These are phyloP conservation scores for Nyctalus aviator DNA, from an alignment of 2,797 vertebrate species.

Conservation along the genomic window DNA sequence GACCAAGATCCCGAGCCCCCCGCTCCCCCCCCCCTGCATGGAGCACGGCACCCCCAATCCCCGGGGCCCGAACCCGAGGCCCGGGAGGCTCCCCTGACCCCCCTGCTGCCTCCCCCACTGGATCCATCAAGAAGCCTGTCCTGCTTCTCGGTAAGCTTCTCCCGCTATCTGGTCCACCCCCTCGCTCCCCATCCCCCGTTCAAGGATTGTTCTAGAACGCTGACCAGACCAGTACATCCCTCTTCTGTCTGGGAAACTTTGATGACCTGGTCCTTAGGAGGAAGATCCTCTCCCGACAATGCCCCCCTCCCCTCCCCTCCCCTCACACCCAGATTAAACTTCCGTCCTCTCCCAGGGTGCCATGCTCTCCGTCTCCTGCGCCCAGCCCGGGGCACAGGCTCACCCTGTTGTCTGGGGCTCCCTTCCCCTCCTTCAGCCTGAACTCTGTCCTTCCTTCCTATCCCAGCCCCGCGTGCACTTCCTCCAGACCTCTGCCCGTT, in stretches of 20 bases:
- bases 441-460: not conserved
- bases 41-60: not conserved
- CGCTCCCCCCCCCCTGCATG: not conserved
- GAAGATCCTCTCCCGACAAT: not conserved
- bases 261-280: not conserved
- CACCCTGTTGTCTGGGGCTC: not conserved
- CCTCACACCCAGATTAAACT: not conserved
- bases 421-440: not conserved
- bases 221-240: not conserved
- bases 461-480: not conserved
- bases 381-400: not conserved
- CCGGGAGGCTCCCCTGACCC: not conserved
- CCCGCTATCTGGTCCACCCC: not conserved
- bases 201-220: conserved; percentile 41
- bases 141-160: not conserved
- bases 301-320: not conserved
- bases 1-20: not conserved
- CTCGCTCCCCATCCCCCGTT: not conserved
- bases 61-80: not conserved
- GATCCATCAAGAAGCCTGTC: not conserved
- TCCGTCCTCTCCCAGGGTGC: not conserved
- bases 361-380: not conserved
- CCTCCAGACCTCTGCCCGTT: not conserved
- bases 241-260: conserved; percentile 16
- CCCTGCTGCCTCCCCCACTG: not conserved